Conservation (phyloP, 2,797 vertebrate genomes). For the Meriones psammophilus region DNA sequence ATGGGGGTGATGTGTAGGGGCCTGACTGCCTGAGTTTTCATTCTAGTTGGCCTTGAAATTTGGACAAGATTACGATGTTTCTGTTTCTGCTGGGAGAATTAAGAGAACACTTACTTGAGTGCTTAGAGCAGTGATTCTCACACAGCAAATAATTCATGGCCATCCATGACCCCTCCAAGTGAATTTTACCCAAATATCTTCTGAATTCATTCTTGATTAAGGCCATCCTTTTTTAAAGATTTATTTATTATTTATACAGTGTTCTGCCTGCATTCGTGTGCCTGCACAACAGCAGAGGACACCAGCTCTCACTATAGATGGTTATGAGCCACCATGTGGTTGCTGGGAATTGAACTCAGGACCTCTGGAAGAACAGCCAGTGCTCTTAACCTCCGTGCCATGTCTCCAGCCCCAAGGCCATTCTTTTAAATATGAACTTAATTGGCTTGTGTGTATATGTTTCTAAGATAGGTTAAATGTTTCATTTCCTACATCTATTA, state of each 20-base stretch:
- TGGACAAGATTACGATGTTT: not conserved
- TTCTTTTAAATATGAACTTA: slow-evolving; percentile 44
- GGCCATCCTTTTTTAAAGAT: too few relatives aligned
- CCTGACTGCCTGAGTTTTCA: not conserved
- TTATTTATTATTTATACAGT: too few relatives aligned
- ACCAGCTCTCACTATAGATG: too few relatives aligned
- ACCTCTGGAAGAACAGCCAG: too few relatives aligned
- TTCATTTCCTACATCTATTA: not conserved
- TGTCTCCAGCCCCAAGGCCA: not conserved
- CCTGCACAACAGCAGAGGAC: too few relatives aligned
- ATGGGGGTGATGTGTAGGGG: not conserved
- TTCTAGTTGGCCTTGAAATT: not conserved
- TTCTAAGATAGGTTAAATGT: slow-evolving; percentile 12
- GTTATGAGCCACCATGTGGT: too few relatives aligned
- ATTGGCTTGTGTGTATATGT: not conserved
- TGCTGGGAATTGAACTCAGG: too few relatives aligned
- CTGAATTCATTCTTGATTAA: slow-evolving; percentile 5
- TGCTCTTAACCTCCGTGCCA: too few relatives aligned
- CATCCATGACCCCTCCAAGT: not conserved
- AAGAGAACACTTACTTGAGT: not conserved
- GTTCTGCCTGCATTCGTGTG: too few relatives aligned
- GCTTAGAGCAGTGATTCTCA: not conserved
- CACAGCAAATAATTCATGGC: not conserved
- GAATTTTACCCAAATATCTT: not conserved
- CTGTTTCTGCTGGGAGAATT: not conserved